Evolutionary conservation across 2,797 vertebrate genomes (phyloP), one percentile per base, ranked within the genome.

Genomic region (Argentina silus): DNA sequence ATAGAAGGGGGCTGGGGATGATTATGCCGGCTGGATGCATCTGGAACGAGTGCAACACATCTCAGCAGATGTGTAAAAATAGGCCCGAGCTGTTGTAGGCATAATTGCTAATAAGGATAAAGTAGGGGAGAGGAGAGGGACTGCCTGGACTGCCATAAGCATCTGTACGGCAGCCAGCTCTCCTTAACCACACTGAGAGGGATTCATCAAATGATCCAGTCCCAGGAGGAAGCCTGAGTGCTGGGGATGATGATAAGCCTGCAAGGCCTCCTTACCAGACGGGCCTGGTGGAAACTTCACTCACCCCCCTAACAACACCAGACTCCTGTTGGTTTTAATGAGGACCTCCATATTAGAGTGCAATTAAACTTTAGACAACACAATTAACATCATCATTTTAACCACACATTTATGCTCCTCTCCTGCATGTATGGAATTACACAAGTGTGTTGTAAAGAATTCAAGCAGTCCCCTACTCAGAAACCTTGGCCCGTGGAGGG

Each of bases 21-120:
- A 88, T 87, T 85, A 81, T 23, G 69, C 71, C 84, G 73, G 81
- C 72, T 83, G 76, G 69, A 80, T 75, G 78, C 48, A 73, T 86
- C 81, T 80, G 83, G 73, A 80, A 79, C 67, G 64, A 77, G 61
- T 67, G 77, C 67, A 3, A 59, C 62, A 69, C 55, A 23, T 78
- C 83, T 80, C 74, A 72, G 70, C 78, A 84, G n/a, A 81, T 79
- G 83, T 83, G 83, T 81, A 78, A 69, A 78, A 89, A 82, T 78
- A 84, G 70, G 70, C 79, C 80, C 78, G 78, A 36, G 2, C 60
- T 72, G 77, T 78, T 80, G 27, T 36, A 36, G 27, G 27, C 27
- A 36, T 36, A 36, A 78, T 79, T 82, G 79, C 73, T 88, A 87
- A 88, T 87, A 74, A 79, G 81, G 80, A 76, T 76, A 56, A 69